These are phyloP conservation scores for Thripadectes ignobilis DNA, from an alignment of 2,797 vertebrate species.

Conservation along the genomic window DNA sequence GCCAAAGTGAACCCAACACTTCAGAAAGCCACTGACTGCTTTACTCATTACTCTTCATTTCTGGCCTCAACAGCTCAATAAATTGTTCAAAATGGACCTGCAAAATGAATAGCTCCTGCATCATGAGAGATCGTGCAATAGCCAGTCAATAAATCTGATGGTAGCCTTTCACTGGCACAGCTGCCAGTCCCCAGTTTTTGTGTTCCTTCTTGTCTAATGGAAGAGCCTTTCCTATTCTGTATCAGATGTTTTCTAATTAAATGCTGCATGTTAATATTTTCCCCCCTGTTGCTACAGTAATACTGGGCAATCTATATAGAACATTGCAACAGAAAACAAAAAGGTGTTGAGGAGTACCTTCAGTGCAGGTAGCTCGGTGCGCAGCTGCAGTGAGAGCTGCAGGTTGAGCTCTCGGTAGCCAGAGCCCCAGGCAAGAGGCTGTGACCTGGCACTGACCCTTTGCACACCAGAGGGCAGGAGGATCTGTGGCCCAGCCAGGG, in stretches of 20 bases:
- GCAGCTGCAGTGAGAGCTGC: background rate
- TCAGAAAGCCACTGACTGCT: background rate
- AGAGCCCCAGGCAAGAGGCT: background rate
- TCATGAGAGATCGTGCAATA: background rate
- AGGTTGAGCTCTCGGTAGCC: background rate
- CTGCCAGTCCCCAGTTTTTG: background rate
- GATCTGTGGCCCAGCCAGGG: background rate
- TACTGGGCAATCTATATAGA: background rate
- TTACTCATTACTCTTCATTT: background rate
- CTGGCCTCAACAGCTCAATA: background rate
- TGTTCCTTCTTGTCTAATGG: background rate
- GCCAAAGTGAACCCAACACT: background rate
- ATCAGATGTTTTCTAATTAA: background rate
- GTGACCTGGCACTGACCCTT: background rate
- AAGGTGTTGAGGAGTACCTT: background rate
- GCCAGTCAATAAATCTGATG: background rate
- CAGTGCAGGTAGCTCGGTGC: background rate
- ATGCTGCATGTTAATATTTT: background rate
- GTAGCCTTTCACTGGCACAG: background rate
- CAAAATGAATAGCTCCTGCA: background rate
- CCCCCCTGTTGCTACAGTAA: background rate
- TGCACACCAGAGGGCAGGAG: accelerated
- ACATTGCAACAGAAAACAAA: background rate
- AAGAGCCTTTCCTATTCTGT: background rate
- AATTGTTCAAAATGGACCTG: background rate